These are phyloP conservation scores for Ceryle rudis DNA, from an alignment of 2,797 vertebrate genomes.

Conservation along the genomic window DNA sequence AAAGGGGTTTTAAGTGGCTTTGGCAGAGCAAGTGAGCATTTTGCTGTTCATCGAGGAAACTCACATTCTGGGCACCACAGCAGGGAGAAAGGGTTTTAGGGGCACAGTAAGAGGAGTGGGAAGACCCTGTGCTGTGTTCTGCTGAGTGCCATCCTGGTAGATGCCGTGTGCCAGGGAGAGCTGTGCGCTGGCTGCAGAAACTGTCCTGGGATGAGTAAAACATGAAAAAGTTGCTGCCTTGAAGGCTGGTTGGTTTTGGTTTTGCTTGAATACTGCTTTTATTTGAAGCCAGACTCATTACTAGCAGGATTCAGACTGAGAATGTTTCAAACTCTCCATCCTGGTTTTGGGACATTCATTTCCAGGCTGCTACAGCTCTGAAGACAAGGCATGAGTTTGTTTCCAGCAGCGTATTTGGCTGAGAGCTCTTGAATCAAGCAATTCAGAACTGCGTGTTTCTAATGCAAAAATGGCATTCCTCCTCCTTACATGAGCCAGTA, in stretches of 20 bases:
- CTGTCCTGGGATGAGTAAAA: background rate
- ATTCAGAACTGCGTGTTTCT: background rate
- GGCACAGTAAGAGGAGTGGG: background rate
- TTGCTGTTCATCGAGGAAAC: fast-evolving
- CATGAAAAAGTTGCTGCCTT: background rate
- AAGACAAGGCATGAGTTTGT: background rate
- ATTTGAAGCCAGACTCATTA: background rate
- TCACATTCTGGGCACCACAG: fast-evolving
- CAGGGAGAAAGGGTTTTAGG: background rate
- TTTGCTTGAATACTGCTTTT: background rate
- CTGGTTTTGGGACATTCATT: background rate
- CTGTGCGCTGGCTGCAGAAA: background rate
- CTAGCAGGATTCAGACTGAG: background rate
- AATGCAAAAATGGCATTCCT: background rate
- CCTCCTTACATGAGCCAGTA: background rate
- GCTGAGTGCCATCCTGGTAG: too few species aligned
- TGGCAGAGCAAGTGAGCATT: background rate
- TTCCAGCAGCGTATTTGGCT: background rate
- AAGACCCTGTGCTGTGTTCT: background rate
- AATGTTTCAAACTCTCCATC: background rate
- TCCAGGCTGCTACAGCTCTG: background rate
- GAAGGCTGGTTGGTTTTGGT: background rate
- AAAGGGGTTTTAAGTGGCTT: background rate
- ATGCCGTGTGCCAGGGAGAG: background rate
- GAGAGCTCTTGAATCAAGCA: background rate